Base-by-base conservation (phyloP, 2,797 vertebrate genomes). In the Coregonus sp. region DNA sequence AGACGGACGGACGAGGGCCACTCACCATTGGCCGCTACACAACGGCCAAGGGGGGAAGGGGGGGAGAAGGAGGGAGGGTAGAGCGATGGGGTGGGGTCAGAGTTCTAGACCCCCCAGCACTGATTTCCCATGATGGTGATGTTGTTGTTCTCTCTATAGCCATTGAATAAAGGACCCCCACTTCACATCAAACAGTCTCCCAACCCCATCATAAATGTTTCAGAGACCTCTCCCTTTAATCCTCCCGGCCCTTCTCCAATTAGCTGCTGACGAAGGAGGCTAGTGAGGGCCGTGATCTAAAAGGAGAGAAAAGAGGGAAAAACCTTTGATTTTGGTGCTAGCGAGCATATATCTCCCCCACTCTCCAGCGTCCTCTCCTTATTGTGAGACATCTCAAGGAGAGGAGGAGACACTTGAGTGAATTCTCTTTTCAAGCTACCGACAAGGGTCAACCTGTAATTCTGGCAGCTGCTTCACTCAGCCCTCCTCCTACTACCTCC, bases 371-470 rank as follows among this genome's bases (percentile, higher is more conserved):
- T 79, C 82, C 80, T 88, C 80, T 83, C 84, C 91, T 94, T 87
- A 90, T 91, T 91, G 89, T 90, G 89, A 86, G 59, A 78, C 86
- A 86, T 94, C 94, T 94, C 11, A 25, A 94, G 92, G 89, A 94
- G 90, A 89, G 90, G 91, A 85, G 89, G 89, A 86, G 80, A 90
- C 92, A 92, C 92, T 95, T 78, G 69, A 95, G 86, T 91, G 93
- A 93, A 93, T 93, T 92, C 90, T 82, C 92, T 89, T 90, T 90
- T 89, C 91, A 89, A 85, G 91, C 90, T 59, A 81, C 90, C 90
- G 88, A 92, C 91, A 89, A 81, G 85, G 93, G 92, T 94, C 93
- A 91, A 92, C 93, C 94, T 95, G 91, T 92, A 91, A 94, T 93
- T 89, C 91, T 94, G 90, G 89, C 94, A 91, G 91, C 90, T 91